phyloP scores from a whole-genome alignment of 2,113 vertebrate genomes.

The Grallaria varia region DNA sequence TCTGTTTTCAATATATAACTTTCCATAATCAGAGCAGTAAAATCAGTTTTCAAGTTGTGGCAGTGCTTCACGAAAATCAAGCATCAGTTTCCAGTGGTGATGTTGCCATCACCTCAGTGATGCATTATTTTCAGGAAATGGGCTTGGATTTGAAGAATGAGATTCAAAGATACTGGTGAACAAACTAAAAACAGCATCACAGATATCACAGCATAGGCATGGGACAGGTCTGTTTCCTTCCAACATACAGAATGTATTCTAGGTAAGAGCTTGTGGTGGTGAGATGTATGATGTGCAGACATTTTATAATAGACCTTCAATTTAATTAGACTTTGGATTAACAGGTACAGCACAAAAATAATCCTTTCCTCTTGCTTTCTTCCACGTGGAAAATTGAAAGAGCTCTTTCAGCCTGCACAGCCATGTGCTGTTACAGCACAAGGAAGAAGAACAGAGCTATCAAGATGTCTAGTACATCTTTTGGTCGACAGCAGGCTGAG shows the following conservation, averaged over 20 bases:
- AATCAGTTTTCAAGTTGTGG: not conserved
- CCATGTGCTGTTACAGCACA: not conserved
- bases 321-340: not conserved
- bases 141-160: not conserved
- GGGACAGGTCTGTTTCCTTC: not conserved
- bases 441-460: not conserved
- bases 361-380: not conserved
- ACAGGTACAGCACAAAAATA: not conserved
- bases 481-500: not conserved
- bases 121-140: not conserved
- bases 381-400: not conserved
- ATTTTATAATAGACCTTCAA: not conserved
- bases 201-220: not conserved
- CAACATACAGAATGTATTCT: not conserved
- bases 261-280: not conserved
- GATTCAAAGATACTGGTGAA: not conserved
- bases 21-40: not conserved
- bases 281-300: not conserved
- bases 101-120: not conserved
- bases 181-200: not conserved
- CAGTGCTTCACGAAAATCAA: not conserved
- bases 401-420: not conserved
- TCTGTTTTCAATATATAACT: not conserved
- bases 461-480: not conserved
- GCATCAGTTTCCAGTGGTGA: not conserved